Evolutionary conservation across 2,888 invertebrate species (phyloP).

Genomic region (Eupithecia pulchellata): DNA sequence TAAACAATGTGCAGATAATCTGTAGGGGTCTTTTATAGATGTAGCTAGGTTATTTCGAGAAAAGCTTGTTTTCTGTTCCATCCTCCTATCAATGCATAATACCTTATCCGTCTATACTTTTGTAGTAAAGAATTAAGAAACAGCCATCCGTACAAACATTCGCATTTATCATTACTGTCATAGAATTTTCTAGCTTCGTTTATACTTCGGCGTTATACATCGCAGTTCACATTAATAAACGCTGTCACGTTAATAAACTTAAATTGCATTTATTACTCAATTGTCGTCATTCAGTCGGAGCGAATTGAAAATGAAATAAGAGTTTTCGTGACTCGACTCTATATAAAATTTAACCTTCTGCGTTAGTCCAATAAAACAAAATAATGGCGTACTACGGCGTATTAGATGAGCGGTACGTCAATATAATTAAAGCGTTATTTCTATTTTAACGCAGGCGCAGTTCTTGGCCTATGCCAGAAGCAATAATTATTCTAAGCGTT

Average conservation of each 20-base stretch:
- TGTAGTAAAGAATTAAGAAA: neutral
- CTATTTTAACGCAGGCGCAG: too few relatives aligned
- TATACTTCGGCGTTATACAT: slow-evolving; percentile 1
- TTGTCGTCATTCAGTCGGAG: slow-evolving; percentile 38
- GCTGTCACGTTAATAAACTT: slow-evolving; percentile 39
- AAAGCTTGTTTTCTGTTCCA: too few relatives aligned
- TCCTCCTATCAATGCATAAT: too few relatives aligned
- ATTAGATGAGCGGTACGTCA: too few relatives aligned
- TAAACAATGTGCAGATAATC: neutral
- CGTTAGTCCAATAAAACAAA: neutral
- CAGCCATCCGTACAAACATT: neutral
- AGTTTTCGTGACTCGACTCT: slow-evolving; percentile 22
- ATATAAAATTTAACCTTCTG: neutral
- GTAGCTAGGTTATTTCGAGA: too few relatives aligned
- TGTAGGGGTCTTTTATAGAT: too few relatives aligned
- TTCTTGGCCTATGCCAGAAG: too few relatives aligned
- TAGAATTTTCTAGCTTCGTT: neutral
- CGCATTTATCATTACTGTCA: neutral
- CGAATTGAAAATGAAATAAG: slow-evolving; percentile 35
- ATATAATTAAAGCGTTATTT: too few relatives aligned
- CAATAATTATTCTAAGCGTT: too few relatives aligned
- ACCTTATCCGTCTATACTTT: neutral
- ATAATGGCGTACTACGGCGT: too few relatives aligned
- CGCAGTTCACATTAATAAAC: slow-evolving; percentile 21
- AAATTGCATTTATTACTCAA: slow-evolving; percentile 40